A percentile compares a stretch with the other conserved stretches of the same genome.
Evolutionary conservation across 2,888 invertebrate genomes (phyloP).

Genomic region (Brassicogethes aeneus): DNA sequence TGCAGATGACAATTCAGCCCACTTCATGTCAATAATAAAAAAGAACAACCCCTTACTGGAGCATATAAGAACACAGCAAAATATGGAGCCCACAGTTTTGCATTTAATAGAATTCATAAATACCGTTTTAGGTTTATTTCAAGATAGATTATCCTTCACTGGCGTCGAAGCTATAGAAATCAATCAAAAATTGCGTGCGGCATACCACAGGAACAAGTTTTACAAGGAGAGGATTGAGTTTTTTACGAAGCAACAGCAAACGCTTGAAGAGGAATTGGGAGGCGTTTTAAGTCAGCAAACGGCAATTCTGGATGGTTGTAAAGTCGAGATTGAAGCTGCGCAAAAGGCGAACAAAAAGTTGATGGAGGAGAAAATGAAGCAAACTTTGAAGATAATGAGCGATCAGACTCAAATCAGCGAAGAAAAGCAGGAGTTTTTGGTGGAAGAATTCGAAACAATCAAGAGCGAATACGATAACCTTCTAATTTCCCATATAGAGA

Average conservation of each 20-base stretch:
- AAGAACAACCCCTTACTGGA: too few species aligned
- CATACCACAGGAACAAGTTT: neutral
- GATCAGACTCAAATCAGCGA: constrained; percentile 41
- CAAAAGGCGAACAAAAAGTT: constrained; percentile 8
- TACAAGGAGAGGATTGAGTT: neutral
- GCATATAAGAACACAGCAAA: too few species aligned
- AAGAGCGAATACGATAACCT: constrained; percentile 16
- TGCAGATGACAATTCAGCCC: too few species aligned
- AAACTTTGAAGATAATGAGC: constrained; percentile 35
- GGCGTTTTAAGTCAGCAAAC: neutral
- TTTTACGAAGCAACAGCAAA: neutral
- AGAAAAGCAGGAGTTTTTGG: constrained; percentile 40
- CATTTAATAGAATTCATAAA: neutral
- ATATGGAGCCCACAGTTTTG: neutral
- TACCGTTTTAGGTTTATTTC: neutral
- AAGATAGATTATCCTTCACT: neutral
- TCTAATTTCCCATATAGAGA: constrained; percentile 39
- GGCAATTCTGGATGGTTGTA: neutral
- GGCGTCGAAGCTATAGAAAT: neutral
- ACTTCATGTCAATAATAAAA: too few species aligned
- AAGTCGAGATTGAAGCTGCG: neutral
- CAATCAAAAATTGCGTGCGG: neutral
- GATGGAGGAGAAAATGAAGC: constrained; percentile 3
- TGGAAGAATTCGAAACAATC: constrained; percentile 16
- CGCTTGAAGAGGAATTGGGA: neutral